Conservation (phyloP, 2,888 invertebrate species). For the Drepana falcataria region DNA sequence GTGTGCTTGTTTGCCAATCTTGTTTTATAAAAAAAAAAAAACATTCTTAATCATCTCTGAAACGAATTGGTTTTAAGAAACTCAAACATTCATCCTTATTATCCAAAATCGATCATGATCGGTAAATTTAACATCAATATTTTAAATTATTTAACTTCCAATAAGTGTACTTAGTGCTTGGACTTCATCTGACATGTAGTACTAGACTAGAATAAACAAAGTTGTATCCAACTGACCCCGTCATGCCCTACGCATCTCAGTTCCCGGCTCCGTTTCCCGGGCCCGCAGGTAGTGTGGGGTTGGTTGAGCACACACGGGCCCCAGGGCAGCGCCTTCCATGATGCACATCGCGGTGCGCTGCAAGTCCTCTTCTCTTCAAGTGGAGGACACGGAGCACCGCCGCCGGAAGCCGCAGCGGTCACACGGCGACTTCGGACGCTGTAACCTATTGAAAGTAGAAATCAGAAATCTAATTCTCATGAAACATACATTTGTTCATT, state of each 20-base stretch:
- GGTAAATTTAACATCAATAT: no score
- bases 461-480: background rate
- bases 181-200: no score
- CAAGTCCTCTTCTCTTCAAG: slow-evolving; percentile 77
- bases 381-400: slow-evolving; percentile 71
- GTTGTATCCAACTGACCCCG: slow-evolving; percentile 48
- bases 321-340: slow-evolving; percentile 76
- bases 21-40: no score
- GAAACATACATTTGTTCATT: no score
- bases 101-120: no score
- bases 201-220: background rate
- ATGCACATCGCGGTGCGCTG: slow-evolving; percentile 71
- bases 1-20: no score
- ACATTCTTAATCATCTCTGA: no score
- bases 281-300: slow-evolving; percentile 75
- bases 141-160: no score
- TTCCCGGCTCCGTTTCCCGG: slow-evolving; percentile 77
- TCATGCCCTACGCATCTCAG: slow-evolving; percentile 78
- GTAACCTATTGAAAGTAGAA: slow-evolving; percentile 43
- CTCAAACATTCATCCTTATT: no score
- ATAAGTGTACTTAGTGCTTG: no score
- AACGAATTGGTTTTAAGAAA: no score
- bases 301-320: slow-evolving; percentile 67
- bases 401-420: slow-evolving; percentile 70
- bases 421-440: slow-evolving; percentile 68